A percentile compares a stretch with the other conserved stretches of the same genome.
These are phyloP conservation scores for Charaxes varanes DNA, from an alignment of 1,140 invertebrate species.

Conservation along the genomic window DNA sequence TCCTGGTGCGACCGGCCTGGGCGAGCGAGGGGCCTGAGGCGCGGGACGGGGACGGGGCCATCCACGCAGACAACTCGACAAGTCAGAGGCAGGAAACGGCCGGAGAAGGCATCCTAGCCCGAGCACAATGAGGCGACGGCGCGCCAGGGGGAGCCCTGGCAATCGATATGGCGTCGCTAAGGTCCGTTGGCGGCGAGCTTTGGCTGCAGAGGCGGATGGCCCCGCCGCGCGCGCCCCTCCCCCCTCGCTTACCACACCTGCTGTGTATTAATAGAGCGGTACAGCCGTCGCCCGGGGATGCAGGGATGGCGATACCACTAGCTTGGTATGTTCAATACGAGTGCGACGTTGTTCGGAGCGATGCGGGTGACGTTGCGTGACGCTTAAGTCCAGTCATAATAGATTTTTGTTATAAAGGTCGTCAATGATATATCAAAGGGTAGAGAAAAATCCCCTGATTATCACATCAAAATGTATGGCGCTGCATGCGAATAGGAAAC, in stretches of 20 bases:
- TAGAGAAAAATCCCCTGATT: too few relatives aligned
- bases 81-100: constrained; percentile 59
- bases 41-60: constrained; percentile 31
- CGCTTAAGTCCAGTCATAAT: too few relatives aligned
- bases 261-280: constrained; percentile 69
- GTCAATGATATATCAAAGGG: too few relatives aligned
- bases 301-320: constrained; percentile 55
- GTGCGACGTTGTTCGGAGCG: too few relatives aligned
- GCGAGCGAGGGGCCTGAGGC: constrained; percentile 20
- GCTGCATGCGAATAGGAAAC: too few relatives aligned
- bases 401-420: too few relatives aligned
- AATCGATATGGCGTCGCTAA: constrained; percentile 73
- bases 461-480: too few relatives aligned
- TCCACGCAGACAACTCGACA: constrained; percentile 45
- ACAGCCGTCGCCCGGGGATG: constrained; percentile 54
- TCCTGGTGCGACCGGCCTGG: constrained; percentile 36
- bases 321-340: too few relatives aligned
- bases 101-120: constrained; percentile 61
- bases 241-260: constrained; percentile 58
- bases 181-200: constrained; percentile 68
- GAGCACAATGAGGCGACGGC: constrained; percentile 64
- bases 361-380: too few relatives aligned
- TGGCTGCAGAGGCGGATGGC: constrained; percentile 66
- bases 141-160: constrained; percentile 69
- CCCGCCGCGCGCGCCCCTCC: constrained; percentile 43